Evolutionary conservation across 1,140 invertebrate genomes (phyloP).

Genomic region (Megalopta genalis): DNA sequence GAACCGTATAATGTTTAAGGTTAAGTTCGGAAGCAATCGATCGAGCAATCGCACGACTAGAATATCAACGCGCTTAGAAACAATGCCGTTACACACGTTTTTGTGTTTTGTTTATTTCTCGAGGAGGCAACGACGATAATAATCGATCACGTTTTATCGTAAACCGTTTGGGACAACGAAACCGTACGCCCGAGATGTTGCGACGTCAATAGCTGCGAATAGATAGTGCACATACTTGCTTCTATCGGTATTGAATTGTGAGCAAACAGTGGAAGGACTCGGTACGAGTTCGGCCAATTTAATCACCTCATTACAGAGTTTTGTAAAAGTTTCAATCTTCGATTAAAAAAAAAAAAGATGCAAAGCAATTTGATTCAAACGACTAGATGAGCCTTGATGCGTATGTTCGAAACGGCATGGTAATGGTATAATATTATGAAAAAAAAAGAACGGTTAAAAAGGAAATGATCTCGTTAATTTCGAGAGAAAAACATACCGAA

Average conservation of each 20-base stretch:
- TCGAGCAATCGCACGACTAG: conserved; percentile 17
- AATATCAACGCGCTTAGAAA: conserved; percentile 13
- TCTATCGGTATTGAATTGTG: conserved; percentile 48
- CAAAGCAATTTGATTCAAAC: background rate
- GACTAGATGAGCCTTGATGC: background rate
- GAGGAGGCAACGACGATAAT: conserved; percentile 1
- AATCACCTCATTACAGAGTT: conserved; percentile 61
- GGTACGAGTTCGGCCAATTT: conserved; percentile 49
- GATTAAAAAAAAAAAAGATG: background rate
- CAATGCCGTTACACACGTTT: background rate
- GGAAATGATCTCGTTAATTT: background rate
- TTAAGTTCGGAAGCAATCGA: conserved; percentile 1
- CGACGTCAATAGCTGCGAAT: conserved; percentile 49
- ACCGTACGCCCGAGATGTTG: conserved; percentile 36
- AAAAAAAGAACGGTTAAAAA: background rate
- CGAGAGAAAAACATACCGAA: background rate
- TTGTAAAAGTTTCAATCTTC: background rate
- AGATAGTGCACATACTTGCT: conserved; percentile 37
- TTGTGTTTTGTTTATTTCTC: background rate
- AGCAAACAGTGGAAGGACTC: conserved; percentile 65
- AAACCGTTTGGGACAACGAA: no score
- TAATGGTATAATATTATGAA: background rate
- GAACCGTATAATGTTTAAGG: background rate
- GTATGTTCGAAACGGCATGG: background rate
- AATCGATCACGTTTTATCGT: background rate